Evolutionary conservation across 1,140 invertebrate species (phyloP), one percentile per base, ranked within the genome.

Genomic region (Drosophila ananassae): DNA sequence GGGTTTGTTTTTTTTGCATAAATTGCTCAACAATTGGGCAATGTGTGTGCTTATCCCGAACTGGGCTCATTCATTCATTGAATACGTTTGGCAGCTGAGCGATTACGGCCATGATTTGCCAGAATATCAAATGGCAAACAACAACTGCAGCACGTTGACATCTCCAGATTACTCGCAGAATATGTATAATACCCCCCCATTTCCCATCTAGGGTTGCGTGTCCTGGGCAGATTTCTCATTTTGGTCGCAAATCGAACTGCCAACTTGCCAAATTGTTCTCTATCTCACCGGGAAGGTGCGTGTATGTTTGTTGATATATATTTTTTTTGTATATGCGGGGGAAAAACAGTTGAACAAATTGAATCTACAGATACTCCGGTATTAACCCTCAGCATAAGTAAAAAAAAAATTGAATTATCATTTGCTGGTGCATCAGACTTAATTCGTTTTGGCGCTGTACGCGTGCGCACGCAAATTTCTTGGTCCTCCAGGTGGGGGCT

Each of bases 361-460:
- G 76, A 89, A 87, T 79, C 63, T 57, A 50, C 50, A 55, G 54
- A 73, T 47, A 30, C 30, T 28, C 32, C 1, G 32, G n/a, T n/a
- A 41, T 34, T 21, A 52, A 34, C 5, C 22, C 32, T 21, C 22
- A 41, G 25, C 12, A 53, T 34, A 32, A 22, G 37, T 10, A 3
- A 47, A 32, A 41, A 50, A 79, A 77, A 75, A 89, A 90, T 90
- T 90, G 73, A 82, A 90, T 90, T 90, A 90, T 90, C 85, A 90
- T 83, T 85, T 84, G 66, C 60, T 53, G 56, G 66, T 73, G 83
- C 75, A 87, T 89, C 81, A 90, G 75, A 53, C 71, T 79, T 90
- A 90, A 90, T 90, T 90, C 76, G 85, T 75, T 90, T 81, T 90
- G 85, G 87, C 87, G 81, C 87, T 82, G 53, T 79, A 90, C 81